Evolutionary conservation across 2,888 invertebrate genomes (phyloP).

Genomic region (Rapana venosa): DNA sequence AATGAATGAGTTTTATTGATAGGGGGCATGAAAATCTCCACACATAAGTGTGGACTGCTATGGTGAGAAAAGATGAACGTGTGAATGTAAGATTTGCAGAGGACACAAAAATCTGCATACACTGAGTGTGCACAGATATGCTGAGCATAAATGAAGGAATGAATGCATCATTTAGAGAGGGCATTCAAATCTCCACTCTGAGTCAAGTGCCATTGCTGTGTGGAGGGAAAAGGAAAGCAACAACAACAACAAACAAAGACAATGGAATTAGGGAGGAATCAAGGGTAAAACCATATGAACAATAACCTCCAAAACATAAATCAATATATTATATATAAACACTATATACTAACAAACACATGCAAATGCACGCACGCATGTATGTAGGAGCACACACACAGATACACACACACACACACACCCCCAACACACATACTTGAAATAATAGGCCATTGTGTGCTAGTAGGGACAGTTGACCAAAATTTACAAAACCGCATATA

Average conservation of each 20-base stretch:
- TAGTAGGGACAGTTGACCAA: no score
- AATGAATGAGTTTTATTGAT: not conserved
- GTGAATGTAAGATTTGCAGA: not conserved
- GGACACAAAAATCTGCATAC: not conserved
- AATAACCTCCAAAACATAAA: not conserved
- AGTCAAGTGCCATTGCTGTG: not conserved
- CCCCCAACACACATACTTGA: not conserved
- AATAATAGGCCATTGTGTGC: no score
- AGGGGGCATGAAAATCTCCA: not conserved
- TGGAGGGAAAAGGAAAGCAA: not conserved
- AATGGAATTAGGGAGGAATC: not conserved
- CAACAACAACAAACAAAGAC: not conserved
- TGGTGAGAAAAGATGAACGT: not conserved
- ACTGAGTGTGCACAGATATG: not conserved
- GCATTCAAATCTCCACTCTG: not conserved
- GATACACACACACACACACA: slow-evolving; percentile 6
- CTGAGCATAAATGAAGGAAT: not conserved
- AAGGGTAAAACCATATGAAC: not conserved
- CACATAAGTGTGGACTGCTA: not conserved
- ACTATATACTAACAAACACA: not conserved
- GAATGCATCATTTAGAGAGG: not conserved
- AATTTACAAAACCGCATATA: no score
- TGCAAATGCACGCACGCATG: not conserved
- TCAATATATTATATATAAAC: not conserved
- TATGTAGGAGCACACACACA: not conserved